Evolutionary conservation across 2,113 vertebrate genomes (phyloP).

Genomic region (Carlito syrichta): DNA sequence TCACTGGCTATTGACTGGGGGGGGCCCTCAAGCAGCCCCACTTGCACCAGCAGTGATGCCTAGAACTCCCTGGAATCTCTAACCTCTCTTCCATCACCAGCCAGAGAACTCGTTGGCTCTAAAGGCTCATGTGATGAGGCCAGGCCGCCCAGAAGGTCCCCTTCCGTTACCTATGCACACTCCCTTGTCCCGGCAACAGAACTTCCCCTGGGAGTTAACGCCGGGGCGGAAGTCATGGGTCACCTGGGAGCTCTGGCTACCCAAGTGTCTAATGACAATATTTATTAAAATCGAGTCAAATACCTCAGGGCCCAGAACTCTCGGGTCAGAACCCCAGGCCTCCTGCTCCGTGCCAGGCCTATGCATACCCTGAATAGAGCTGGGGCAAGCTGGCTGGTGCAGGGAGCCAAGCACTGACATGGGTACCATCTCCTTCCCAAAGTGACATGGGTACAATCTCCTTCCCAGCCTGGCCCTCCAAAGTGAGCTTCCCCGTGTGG

Average conservation of each 20-base stretch:
- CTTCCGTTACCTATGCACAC: not conserved
- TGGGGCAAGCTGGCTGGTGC: no score
- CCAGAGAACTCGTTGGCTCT: not conserved
- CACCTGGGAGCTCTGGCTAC: rapidly evolving
- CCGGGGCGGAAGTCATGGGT: rapidly evolving
- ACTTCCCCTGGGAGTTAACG: rapidly evolving
- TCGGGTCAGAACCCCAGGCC: not conserved
- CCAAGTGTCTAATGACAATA: rapidly evolving
- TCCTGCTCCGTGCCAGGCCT: not conserved
- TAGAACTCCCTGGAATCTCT: rapidly evolving
- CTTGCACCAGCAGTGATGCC: not conserved
- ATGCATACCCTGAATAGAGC: not conserved
- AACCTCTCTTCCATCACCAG: not conserved
- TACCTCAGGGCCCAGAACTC: not conserved
- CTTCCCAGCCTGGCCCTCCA: no score
- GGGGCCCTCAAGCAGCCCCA: no score
- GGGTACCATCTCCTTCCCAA: no score
- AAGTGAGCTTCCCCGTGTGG: not conserved
- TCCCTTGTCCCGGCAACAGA: not conserved
- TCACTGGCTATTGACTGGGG: rapidly evolving
- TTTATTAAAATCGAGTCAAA: rapidly evolving
- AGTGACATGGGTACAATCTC: no score
- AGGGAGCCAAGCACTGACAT: not conserved
- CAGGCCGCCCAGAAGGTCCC: no score
- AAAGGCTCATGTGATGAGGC: rapidly evolving